A percentile compares a stretch with the other conserved stretches of the same genome.
phyloP scores from a whole-genome alignment of 2,113 vertebrate genomes.

The Prolemur simus region DNA sequence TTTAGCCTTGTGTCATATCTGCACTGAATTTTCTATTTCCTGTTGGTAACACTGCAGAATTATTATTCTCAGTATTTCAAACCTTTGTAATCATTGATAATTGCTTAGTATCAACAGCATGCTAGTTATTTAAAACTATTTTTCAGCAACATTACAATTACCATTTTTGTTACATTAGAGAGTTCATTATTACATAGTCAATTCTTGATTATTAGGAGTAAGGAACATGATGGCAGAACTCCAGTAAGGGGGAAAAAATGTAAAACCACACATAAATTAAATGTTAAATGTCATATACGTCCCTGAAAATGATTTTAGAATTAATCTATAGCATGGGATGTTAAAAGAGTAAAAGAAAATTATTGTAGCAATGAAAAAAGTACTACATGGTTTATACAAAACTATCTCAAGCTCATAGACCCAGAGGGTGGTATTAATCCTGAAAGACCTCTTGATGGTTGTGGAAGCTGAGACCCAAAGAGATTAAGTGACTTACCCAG shows the following conservation, averaged over 20 bases:
- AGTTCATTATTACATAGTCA: conserved; percentile 24
- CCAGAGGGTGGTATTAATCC: conserved; percentile 31
- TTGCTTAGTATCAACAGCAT: conserved; percentile 36
- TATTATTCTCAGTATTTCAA: conserved; percentile 45
- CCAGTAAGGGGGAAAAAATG: background rate
- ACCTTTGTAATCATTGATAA: conserved; percentile 44
- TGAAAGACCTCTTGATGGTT: conserved; percentile 43
- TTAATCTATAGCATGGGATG: background rate
- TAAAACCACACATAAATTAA: background rate
- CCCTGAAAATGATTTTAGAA: conserved; percentile 11
- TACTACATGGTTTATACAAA: background rate
- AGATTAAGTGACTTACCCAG: conserved; percentile 45
- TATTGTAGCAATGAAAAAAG: background rate
- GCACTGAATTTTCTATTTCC: background rate
- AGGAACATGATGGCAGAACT: background rate
- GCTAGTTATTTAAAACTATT: background rate
- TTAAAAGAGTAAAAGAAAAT: conserved; percentile 32
- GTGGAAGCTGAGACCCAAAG: background rate
- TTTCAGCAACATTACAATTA: conserved; percentile 21
- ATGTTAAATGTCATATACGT: background rate
- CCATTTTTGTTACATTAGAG: conserved; percentile 24
- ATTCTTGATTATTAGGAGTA: background rate
- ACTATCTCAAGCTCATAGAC: background rate
- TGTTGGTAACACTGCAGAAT: conserved; percentile 22
- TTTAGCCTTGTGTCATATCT: background rate